Base-by-base conservation (phyloP, 2,113 vertebrate genomes). In the Notiomystis cincta region DNA sequence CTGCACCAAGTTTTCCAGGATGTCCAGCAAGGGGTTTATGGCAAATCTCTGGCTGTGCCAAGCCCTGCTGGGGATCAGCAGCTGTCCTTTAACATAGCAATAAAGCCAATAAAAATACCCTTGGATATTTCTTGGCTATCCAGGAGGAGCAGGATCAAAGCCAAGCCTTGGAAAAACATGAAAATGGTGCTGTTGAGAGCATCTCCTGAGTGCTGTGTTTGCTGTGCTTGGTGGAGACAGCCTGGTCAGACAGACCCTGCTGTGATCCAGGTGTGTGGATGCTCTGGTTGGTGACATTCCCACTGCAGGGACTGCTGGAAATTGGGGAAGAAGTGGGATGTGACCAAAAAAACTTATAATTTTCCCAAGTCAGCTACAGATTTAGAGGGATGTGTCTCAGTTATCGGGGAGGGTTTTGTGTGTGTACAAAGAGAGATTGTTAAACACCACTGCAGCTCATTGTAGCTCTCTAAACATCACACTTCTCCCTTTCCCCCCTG, bases 351-450 rank as follows among this genome's bases (percentile, higher is more conserved):
- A 31, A 3, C n/a, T 78, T 48, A 5, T 27, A 22, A 18, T 64
- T 56, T 42, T 70, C 64, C 37, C 8, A 33, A 19, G 54, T 8
- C 24, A 17, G 1, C 25, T 71, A 0, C 11, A 57, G 47, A 17
- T 54, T 25, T 10, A 6, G 42, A 28, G 66, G 38, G 56, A 5
- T 3, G 13, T 4, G 1, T 11, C 7, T 4, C 4, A 1, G 2
- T 51, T 42, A 6, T 6, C 47, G 38, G 22, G 33, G 24, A 50
- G 11, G 21, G 25, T 7, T 71, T 12, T 8, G 17, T 75, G 31
- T 48, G 22, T 42, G 12, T 15, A 10, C 30, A 7, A 19, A 22
- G 7, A 40, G 30, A 69, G 33, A 7, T 14, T 31, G n/a, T 61
- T 81, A 15, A 84, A 64, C 50, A 28, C 18, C 8, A 2, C 6